phyloP scores from a whole-genome alignment of 2,113 vertebrate genomes.

The Sinosuthora webbiana region DNA sequence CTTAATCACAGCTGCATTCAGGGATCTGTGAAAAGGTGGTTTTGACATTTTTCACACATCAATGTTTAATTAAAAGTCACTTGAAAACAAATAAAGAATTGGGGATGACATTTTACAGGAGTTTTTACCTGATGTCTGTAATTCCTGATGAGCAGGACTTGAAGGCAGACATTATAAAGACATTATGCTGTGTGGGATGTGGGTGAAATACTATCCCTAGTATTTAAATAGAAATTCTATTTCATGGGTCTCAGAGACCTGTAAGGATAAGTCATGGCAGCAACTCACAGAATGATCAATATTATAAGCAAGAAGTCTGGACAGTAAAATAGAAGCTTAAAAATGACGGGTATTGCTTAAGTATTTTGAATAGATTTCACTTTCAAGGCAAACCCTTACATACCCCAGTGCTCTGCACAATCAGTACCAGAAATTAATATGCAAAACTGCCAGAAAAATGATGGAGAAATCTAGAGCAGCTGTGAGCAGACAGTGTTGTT shows the following conservation, averaged over 20 bases:
- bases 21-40: background rate
- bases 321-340: background rate
- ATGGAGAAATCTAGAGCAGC: background rate
- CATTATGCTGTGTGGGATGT: background rate
- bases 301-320: background rate
- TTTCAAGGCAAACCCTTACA: background rate
- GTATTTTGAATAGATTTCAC: background rate
- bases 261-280: background rate
- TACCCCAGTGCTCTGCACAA: background rate
- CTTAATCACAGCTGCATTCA: background rate
- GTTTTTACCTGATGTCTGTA: background rate
- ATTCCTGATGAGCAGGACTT: background rate
- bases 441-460: background rate
- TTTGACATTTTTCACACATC: constrained; percentile 37
- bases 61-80: constrained; percentile 49
- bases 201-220: background rate
- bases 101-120: constrained; percentile 18
- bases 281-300: constrained; percentile 1
- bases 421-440: constrained; percentile 10
- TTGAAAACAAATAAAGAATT: constrained; percentile 40
- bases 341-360: background rate
- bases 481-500: background rate
- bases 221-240: background rate
- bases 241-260: background rate
- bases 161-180: background rate